These are phyloP conservation scores for Tonatia bakeri DNA, from an alignment of 2,113 vertebrate genomes.

Conservation along the genomic window DNA sequence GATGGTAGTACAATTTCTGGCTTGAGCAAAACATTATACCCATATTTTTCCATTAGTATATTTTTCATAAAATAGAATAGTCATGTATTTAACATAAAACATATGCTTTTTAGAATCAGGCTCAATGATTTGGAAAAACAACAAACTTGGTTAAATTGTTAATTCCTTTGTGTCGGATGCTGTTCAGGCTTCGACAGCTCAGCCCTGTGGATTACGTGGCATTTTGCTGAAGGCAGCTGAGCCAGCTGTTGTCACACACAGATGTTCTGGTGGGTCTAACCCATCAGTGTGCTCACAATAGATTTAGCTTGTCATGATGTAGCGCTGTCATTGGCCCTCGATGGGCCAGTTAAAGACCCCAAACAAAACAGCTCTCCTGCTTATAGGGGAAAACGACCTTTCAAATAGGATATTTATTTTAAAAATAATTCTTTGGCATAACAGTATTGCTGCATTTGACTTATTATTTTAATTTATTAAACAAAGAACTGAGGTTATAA, in stretches of 20 bases:
- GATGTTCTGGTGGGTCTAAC: neutral
- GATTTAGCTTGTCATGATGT: neutral
- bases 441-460: neutral
- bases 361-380: neutral
- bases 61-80: conserved; percentile 32
- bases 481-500: neutral
- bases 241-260: neutral
- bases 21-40: neutral
- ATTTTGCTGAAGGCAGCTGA: neutral
- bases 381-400: neutral
- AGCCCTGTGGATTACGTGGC: neutral
- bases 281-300: neutral
- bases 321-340: neutral
- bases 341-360: neutral
- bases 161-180: conserved; percentile 14
- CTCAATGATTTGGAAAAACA: neutral
- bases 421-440: neutral
- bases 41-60: conserved; percentile 38
- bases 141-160: neutral
- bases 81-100: neutral
- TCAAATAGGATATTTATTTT: neutral
- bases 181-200: neutral
- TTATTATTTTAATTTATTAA: neutral
- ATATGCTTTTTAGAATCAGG: conserved; percentile 17
- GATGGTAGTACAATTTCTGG: neutral